These are phyloP conservation scores for Acanthurus lineatus DNA, from an alignment of 2,797 vertebrate genomes.

Conservation along the genomic window DNA sequence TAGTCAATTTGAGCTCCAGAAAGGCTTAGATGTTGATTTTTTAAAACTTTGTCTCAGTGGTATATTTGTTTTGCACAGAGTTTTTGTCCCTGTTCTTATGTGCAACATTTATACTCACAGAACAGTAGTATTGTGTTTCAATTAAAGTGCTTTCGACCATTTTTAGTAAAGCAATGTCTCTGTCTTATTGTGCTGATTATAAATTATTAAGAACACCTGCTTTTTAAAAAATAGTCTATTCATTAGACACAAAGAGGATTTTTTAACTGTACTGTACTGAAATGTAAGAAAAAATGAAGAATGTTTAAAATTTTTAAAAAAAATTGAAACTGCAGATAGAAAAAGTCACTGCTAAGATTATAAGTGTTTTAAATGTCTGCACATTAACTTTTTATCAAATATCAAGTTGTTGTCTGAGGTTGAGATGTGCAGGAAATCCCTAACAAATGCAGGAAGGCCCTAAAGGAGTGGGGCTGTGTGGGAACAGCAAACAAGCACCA, in stretches of 20 bases:
- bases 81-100: not conserved
- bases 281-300: not conserved
- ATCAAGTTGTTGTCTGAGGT: not conserved
- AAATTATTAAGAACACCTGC: constrained; percentile 24
- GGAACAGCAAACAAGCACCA: not conserved
- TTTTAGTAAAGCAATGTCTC: not conserved
- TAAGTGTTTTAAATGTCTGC: constrained; percentile 1
- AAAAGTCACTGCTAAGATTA: not conserved
- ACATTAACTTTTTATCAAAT: too few species aligned
- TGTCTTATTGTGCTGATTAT: constrained; percentile 5
- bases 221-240: constrained; percentile 6
- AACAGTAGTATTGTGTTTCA: not conserved
- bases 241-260: constrained; percentile 28
- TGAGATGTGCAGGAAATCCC: not conserved
- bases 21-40: not conserved
- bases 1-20: not conserved
- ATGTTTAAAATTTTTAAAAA: not conserved
- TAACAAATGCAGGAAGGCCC: not conserved
- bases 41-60: constrained; percentile 2
- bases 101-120: not conserved
- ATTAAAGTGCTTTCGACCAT: not conserved
- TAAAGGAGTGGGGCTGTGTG: not conserved
- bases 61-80: not conserved
- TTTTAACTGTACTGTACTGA: constrained; percentile 10
- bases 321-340: not conserved